These are phyloP conservation scores for Brienomyrus brachyistius DNA, from an alignment of 2,113 vertebrate genomes.

Conservation along the genomic window DNA sequence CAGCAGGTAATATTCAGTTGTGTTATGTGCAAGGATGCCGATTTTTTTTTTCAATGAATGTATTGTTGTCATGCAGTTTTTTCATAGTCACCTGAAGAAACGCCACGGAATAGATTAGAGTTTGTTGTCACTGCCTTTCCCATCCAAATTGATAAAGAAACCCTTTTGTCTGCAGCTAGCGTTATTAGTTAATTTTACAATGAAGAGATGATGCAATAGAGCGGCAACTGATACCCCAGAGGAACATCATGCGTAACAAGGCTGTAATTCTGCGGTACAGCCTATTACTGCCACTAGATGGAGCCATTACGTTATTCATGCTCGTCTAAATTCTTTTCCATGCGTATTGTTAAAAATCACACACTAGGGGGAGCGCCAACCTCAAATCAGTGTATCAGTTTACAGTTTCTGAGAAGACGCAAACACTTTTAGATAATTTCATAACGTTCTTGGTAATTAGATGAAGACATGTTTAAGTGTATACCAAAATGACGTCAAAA, in stretches of 20 bases:
- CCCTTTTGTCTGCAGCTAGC: not conserved
- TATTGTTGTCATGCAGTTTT: not conserved
- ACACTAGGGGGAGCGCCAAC: not conserved
- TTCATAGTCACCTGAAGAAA: conserved; percentile 1
- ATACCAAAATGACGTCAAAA: not conserved
- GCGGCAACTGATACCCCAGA: conserved; percentile 3
- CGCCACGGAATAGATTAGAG: not conserved
- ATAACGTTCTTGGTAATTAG: not conserved
- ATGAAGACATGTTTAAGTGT: not conserved
- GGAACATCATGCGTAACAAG: not conserved
- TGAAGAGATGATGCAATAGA: conserved; percentile 21
- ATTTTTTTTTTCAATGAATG: not conserved
- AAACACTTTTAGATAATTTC: not conserved
- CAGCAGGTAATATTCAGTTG: not conserved
- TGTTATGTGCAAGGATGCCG: not conserved
- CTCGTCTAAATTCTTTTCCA: not conserved
- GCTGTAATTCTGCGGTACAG: not conserved
- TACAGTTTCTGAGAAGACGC: not conserved
- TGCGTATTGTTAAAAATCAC: not conserved
- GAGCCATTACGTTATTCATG: conserved; percentile 7
- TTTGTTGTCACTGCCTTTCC: not conserved
- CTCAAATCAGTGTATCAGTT: not conserved
- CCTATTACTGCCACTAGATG: not conserved
- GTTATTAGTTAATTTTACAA: conserved; percentile 14
- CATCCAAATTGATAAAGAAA: not conserved